These are phyloP conservation scores for Ceyx cyanopectus DNA, from an alignment of 2,113 vertebrate species.

Conservation along the genomic window DNA sequence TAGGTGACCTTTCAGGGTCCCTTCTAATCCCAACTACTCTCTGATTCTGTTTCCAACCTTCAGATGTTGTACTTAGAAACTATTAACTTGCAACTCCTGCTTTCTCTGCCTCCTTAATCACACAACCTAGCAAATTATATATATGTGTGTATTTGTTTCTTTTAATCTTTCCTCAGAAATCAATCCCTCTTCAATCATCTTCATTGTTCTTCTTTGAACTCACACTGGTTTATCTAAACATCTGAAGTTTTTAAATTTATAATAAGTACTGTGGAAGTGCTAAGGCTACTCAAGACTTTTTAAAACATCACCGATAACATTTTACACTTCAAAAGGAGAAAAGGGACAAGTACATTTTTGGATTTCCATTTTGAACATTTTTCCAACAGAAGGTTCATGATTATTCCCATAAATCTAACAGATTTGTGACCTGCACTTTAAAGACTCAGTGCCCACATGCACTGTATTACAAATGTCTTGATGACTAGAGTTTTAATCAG, in stretches of 20 bases:
- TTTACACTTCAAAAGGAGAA: constrained; percentile 7
- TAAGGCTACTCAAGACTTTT: not conserved
- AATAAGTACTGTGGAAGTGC: not conserved
- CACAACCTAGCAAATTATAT: not conserved
- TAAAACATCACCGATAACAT: not conserved
- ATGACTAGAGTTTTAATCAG: constrained; percentile 80
- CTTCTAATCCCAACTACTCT: not conserved
- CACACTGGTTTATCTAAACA: not conserved
- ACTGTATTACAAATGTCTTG: constrained; percentile 46
- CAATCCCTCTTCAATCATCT: not conserved
- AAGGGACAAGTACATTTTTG: not conserved
- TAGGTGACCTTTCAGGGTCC: not conserved
- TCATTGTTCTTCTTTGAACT: constrained; percentile 6
- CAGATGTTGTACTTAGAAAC: not conserved
- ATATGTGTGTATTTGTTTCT: not conserved
- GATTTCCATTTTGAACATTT: constrained; percentile 7
- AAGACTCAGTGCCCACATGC: constrained; percentile 25
- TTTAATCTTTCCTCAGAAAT: constrained; percentile 25
- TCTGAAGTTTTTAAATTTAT: constrained; percentile 9
- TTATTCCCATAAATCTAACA: constrained; percentile 42
- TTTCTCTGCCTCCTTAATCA: constrained; percentile 2
- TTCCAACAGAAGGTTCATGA: not conserved
- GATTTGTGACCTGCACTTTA: constrained; percentile 41
- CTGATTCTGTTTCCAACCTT: not conserved
- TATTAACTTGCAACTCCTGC: not conserved